Evolutionary conservation across 2,888 invertebrate genomes (phyloP), one percentile per base, ranked within the genome.

Genomic region (Germaria angustata): DNA sequence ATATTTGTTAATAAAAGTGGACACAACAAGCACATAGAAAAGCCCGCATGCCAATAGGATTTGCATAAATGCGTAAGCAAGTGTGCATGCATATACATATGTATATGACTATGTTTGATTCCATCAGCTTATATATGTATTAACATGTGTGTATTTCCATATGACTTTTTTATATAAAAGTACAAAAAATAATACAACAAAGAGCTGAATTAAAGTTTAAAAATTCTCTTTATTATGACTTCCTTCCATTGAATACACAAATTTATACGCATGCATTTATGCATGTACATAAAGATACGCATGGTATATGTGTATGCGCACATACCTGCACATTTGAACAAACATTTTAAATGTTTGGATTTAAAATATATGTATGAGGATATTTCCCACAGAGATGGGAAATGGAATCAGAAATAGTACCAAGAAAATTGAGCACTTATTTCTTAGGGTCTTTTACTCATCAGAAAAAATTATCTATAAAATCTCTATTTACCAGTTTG

Each of bases 181-280:
- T 39, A 49, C 3, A 32, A 36, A 46, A 51, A 59, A 39, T 17
- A 13, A 32, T 6, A 17, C 41, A 77, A 44, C 20, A 80, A 69
- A 69, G 68, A 28, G 51, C 46, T 57, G 49, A 68, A 73, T 24
- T 49, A 51, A 79, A 79, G 71, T 72, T 72, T 28, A 36, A 46
- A 72, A 68, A 83, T 34, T 75, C 53, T 68, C 49, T 76, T 81
- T 69, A 80, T 81, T 72, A 63, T 53, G 51, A 77, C 59, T 84
- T 82, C 80, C 73, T 77, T 87, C 87, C 86, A 88, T 87, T 86
- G 66, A 32, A 72, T 41, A 76, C 36, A 63, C 53, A 61, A 36
- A 79, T 59, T 41, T 28, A 69, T 44, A 79, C 51, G 55, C 57
- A 75, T 69, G 65, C 73, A 73, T 73, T 55, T 73, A 68, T 68